Base-by-base conservation (phyloP, 1,140 invertebrate genomes). In the Diploscapter pachys region DNA sequence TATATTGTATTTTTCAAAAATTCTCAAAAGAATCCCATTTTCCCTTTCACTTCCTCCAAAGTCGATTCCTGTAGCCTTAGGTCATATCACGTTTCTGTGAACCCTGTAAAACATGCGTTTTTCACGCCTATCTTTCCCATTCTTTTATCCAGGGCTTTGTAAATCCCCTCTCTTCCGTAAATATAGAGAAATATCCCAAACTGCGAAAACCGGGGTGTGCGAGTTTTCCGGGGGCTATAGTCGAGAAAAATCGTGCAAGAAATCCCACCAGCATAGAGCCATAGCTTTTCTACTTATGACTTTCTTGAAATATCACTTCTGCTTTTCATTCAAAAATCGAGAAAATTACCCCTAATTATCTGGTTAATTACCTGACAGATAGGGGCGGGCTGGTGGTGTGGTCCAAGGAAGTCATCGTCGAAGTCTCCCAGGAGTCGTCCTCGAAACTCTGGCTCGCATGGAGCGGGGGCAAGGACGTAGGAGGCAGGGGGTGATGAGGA, bases 361-460 rank as follows among this genome's bases (percentile, higher is more conserved):
- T 74, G 64, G 78, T 77, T 70, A 64, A 31, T 81, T n/a, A 51
- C 55, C 31, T 31, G 31, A 31, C 31, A 31, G 31, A 31, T 80
- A 75, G 75, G 66, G 31, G 68, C 66, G 63, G 73, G 70, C n/a
- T 93, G 92, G 86, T 94, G 78, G 74, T 63, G 66, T 62, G 63
- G 69, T 73, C 78, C 64, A 79, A 76, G 57, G 63, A 70, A 5
- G 67, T 72, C 78, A 80, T 64, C 9, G 71, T 79, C 72, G 57
- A 61, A 63, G 74, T 77, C 52, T 72, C 79, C 78, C 79, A 80
- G 13, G 54, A 54, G 6, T 66, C 74, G 55, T 75, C 73, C 49
- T 73, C 76, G 76, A 62, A 74, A 31, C 31, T 31, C 31, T 31
- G 31, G 31, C 31, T 31, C 31, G 31, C 31, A 31, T 31, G 31